Base-by-base conservation (phyloP, 2,888 invertebrate species). In the Neoaliturus tenellus region DNA sequence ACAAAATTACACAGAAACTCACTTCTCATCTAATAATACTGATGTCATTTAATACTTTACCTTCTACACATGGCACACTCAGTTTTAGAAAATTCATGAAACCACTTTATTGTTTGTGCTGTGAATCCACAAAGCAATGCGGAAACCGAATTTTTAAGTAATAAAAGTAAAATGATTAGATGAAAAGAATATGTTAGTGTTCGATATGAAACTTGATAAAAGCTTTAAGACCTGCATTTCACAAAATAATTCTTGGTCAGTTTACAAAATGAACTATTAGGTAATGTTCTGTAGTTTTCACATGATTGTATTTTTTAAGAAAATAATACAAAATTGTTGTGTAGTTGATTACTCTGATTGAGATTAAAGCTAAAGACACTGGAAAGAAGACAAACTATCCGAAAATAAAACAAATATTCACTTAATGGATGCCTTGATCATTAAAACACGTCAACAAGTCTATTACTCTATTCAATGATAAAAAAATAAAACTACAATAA, bases 11-110 rank as follows among this genome's bases (percentile, higher is more conserved):
- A 58, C 25, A 14, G 25, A 58, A 28, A 28, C 58, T 67, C 33
- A 67, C 67, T 35, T 67, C 67, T 67, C 25, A 41, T 12, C 31
- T 73, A 41, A 41, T 73, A 73, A 73, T 73, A 73, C 71, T 73
- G 71, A 39, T 41, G 71, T 73, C 17, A 23, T 73, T 58, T 73
- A 73, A 73, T 73, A 73, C 41, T 73, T 41, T 39, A 41, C 41
- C 35, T 33, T 14, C 33, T n/a, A 73, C 41, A 73, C 71, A 73
- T 41, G 35, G 71, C 71, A 67, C 67, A 67, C 31, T 55, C 25
- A 55, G 55, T 55, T 55, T 55, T 55, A 23, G 55, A 55, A 55
- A 55, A 55, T 3, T 51, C 3, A 55, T 23, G 5, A 55, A 55
- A 6, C 5, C 8, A 23, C 25, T 17, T 4, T 55, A 55, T 23